Conservation (phyloP, 2,113 vertebrate genomes). For the Scalopus aquaticus region DNA sequence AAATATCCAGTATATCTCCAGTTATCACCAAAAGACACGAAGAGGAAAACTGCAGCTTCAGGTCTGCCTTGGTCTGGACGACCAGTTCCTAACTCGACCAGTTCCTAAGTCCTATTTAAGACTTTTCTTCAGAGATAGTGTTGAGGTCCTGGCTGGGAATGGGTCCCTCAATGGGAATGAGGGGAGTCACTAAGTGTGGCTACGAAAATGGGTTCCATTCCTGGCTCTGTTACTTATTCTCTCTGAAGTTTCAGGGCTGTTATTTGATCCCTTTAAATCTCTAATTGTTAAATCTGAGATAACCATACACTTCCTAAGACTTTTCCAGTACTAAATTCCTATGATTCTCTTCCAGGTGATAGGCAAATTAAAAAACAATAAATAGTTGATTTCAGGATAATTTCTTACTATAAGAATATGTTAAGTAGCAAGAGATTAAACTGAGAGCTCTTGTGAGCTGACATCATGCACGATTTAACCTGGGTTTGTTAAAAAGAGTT, state of each 20-base stretch:
- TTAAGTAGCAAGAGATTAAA: slow-evolving; percentile 25
- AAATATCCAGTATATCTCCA: not conserved
- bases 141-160: not conserved
- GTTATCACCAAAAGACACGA: not conserved
- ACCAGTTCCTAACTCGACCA: not conserved
- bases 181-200: not conserved
- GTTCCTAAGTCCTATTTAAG: not conserved
- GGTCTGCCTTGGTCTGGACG: not conserved
- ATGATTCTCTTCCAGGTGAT: not conserved
- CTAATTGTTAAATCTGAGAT: not conserved
- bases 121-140: not conserved
- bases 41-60: not conserved
- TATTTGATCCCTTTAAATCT: not conserved
- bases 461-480: slow-evolving; percentile 38
- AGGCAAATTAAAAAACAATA: slow-evolving; percentile 39
- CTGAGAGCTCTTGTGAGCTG: not conserved
- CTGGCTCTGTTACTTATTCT: not conserved
- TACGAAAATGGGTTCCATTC: not conserved
- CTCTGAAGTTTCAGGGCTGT: not conserved
- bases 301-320: not conserved
- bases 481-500: not conserved
- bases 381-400: not conserved
- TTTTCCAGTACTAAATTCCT: not conserved
- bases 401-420: not conserved
- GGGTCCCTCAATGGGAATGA: too few relatives aligned